phyloP scores from a whole-genome alignment of 2,888 invertebrate genomes.

The Himalopsyche kuldschensis region DNA sequence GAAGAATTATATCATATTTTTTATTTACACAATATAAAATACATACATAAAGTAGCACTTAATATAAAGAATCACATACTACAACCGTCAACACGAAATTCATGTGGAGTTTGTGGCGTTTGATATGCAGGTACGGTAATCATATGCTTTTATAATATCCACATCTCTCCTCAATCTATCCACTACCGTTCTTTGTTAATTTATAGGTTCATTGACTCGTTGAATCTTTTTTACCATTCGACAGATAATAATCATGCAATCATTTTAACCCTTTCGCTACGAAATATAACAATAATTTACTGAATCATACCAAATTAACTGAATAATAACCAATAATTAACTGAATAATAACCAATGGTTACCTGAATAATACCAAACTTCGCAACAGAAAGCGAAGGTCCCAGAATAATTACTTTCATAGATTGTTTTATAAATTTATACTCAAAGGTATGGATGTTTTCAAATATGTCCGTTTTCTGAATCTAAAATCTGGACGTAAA shows the following conservation, averaged over 20 bases:
- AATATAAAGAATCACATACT: neutral
- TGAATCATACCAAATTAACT: no score
- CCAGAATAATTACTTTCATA: no score
- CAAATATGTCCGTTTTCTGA: no score
- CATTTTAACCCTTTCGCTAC: neutral
- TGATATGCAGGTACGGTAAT: neutral
- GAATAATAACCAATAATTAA: no score
- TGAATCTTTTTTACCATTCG: neutral
- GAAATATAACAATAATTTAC: neutral
- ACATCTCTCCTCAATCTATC: neutral
- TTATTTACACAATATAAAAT: no score
- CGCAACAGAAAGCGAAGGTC: no score
- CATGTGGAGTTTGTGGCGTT: neutral
- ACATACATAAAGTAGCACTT: neutral
- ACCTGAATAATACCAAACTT: no score
- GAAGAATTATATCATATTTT: no score
- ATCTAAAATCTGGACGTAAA: no score
- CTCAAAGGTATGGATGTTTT: no score
- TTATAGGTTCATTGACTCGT: constrained; percentile 17
- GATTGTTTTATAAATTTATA: no score
- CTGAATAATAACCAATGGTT: no score
- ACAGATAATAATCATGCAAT: neutral
- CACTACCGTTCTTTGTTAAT: constrained; percentile 18
- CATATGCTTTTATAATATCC: neutral
- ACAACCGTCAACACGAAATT: neutral